A percentile compares a stretch with the other conserved stretches of the same genome.
Evolutionary conservation across 1,140 invertebrate genomes (phyloP).

Genomic region (Drosophila ficusphila): DNA sequence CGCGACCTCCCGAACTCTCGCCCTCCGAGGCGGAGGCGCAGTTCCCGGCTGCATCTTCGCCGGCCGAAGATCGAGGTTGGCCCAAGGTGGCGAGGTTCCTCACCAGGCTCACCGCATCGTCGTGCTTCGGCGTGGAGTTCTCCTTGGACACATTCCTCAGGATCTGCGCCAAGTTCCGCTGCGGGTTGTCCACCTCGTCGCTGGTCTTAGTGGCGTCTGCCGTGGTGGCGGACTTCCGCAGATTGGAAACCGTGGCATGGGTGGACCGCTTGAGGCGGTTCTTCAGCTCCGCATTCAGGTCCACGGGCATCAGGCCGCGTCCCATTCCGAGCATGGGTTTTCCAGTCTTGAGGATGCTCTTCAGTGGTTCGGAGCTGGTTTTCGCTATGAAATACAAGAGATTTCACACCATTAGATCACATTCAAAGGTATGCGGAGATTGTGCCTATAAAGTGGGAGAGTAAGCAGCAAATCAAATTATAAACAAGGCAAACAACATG

Average conservation of each 20-base stretch:
- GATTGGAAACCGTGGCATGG: constrained; percentile 77
- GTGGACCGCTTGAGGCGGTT: constrained; percentile 78
- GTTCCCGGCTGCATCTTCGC: constrained; percentile 35
- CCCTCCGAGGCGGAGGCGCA: constrained; percentile 85
- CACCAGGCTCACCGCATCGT: constrained; percentile 77
- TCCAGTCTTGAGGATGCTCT: constrained; percentile 85
- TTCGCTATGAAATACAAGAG: constrained; percentile 25
- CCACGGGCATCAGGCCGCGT: constrained; percentile 74
- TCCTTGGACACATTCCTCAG: constrained; percentile 70
- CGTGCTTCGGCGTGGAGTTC: constrained; percentile 64
- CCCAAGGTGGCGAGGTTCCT: constrained; percentile 72
- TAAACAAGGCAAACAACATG: constrained; percentile 13
- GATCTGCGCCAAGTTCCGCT: constrained; percentile 69
- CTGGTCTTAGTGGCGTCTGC: constrained; percentile 42
- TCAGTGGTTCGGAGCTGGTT: constrained; percentile 38
- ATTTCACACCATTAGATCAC: not conserved
- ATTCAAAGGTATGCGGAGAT: not conserved
- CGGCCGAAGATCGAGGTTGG: constrained; percentile 28
- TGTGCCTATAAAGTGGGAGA: not conserved
- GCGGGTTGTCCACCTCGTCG: constrained; percentile 62
- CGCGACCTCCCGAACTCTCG: constrained; percentile 86
- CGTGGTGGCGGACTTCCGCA: constrained; percentile 77
- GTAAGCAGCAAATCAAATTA: constrained; percentile 8
- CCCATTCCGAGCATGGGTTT: constrained; percentile 54
- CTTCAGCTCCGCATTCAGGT: constrained; percentile 80